Base-by-base conservation (phyloP, 2,797 vertebrate species). In the Pipistrellus pipistrellus region DNA sequence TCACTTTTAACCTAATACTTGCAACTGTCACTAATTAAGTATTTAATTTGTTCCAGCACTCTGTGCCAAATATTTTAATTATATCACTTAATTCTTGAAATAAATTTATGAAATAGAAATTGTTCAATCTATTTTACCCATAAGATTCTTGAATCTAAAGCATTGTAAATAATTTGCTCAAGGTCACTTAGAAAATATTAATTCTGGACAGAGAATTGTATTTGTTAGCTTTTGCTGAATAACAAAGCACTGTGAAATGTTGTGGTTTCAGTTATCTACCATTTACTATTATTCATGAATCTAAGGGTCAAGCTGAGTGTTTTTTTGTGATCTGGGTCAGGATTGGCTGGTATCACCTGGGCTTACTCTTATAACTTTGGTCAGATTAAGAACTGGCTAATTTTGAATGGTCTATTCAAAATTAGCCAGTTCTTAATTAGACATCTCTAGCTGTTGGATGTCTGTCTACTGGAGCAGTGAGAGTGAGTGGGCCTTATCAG, bases 171-270 rank as follows among this genome's bases (percentile, higher is more conserved):
- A 82, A 69, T 23, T 92, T 71, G 23, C 44, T 84, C 6, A 53
- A 51, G 17, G 23, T 48, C 48, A 86, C 17, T 62, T 84, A 62
- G 73, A 90, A 85, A 48, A 80, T 48, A 71, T 23, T 88, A 90
- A 59, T 32, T 83, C n/a, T 91, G 48, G 35, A 71, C 81, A 88
- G n/a, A 11, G n/a, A 84, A 72, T 6, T 30, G 4, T 53, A 59
- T 82, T 21, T 57, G 27, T 46, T 84, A 72, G n/a, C 44, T 85
- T 95, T 89, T 89, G 35, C 35, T 44, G 30, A 90, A 32, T 83
- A 80, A 88, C 13, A 73, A 91, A 51, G 13, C 30, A 62, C 18
- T 17, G 1, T 76, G 12, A 55, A 81, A 64, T 27, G 27, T 1
- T 30, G 18, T 85, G 30, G 4, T n/a, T 87, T 91, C 64, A 84